Evolutionary conservation across 2,888 invertebrate genomes (phyloP).

Genomic region (Beris morrisii): DNA sequence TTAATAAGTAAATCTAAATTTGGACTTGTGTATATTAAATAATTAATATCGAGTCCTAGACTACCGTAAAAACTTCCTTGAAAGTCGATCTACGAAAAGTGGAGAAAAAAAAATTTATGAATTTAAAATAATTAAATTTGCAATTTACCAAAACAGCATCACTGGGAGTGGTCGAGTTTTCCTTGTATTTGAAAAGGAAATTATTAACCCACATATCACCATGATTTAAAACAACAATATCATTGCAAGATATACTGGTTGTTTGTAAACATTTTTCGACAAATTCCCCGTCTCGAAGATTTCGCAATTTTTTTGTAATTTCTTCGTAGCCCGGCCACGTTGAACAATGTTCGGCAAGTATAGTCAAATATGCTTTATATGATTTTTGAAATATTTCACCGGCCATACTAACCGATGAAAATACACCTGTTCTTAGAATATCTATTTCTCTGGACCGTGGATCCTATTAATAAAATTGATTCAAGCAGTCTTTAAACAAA

Average conservation of each 20-base stretch:
- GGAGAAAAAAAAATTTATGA: not conserved
- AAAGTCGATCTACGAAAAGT: not conserved
- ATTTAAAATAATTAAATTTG: too few relatives aligned
- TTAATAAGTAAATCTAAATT: not conserved
- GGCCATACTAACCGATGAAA: not conserved
- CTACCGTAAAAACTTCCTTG: constrained; percentile 6
- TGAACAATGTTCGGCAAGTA: constrained; percentile 52
- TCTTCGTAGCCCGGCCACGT: constrained; percentile 56
- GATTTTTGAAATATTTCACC: constrained; percentile 44
- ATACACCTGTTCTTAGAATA: not conserved
- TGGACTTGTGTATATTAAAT: not conserved
- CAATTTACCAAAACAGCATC: constrained; percentile 41
- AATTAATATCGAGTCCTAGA: constrained; percentile 9
- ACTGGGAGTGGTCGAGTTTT: not conserved
- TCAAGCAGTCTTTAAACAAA: not conserved
- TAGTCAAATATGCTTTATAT: constrained; percentile 41
- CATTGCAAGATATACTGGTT: constrained; percentile 44
- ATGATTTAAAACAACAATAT: constrained; percentile 58
- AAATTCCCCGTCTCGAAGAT: constrained; percentile 40
- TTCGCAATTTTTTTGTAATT: constrained; percentile 53
- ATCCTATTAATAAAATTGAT: not conserved
- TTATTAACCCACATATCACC: constrained; percentile 62
- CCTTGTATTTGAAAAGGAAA: constrained; percentile 54
- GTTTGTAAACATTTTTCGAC: constrained; percentile 46
- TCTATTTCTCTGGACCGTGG: not conserved